These are phyloP conservation scores for Prunella strophiata DNA, from an alignment of 2,797 vertebrate genomes.

Conservation along the genomic window DNA sequence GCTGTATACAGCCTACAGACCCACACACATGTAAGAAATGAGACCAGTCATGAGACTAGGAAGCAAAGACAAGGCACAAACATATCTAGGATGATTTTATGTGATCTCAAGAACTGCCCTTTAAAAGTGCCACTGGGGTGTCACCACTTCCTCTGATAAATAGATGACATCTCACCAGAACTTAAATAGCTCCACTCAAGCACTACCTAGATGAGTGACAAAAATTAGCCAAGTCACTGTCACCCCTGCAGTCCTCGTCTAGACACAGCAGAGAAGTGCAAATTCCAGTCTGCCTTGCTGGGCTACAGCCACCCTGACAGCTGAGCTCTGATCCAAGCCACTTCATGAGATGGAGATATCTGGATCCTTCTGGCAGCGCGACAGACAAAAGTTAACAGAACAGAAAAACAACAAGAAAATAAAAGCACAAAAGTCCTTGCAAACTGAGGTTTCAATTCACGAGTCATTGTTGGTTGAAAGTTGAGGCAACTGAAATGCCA, in stretches of 20 bases:
- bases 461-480: neutral
- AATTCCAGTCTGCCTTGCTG: conserved; percentile 18
- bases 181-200: conserved; percentile 27
- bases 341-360: neutral
- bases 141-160: conserved; percentile 27
- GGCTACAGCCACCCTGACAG: conserved; percentile 35
- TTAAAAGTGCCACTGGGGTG: neutral
- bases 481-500: neutral
- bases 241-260: neutral
- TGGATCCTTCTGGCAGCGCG: neutral
- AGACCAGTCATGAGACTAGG: neutral
- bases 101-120: neutral
- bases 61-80: neutral
- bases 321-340: neutral
- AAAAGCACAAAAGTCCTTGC: neutral
- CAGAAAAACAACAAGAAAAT: neutral
- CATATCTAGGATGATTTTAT: neutral
- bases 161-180: neutral
- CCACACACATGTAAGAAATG: neutral
- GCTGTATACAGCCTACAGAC: neutral
- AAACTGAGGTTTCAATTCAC: neutral
- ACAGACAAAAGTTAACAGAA: conserved; percentile 4
- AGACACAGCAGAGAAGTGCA: neutral
- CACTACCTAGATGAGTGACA: conserved; percentile 44
- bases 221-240: conserved; percentile 50